Base-by-base conservation (phyloP, 2,888 invertebrate species). In the Cantharis lateralis region DNA sequence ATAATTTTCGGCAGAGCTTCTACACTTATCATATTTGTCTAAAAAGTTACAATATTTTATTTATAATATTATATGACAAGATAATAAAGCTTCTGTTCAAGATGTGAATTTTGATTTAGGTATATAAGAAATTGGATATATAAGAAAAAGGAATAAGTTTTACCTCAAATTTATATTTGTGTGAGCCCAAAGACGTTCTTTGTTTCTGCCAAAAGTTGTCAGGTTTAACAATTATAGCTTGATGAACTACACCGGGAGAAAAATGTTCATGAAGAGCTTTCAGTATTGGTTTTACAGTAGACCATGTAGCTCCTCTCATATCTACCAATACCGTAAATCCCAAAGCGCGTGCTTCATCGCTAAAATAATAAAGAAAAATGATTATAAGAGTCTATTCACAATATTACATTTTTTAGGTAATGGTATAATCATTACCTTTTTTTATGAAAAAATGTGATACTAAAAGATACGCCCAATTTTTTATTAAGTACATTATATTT, bases 161-260 rank as follows among this genome's bases (percentile, higher is more conserved):
- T 89, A 97, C 97, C 93, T 99, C 98, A 91, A 99, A 99, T 91
- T 98, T 98, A 91, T 98, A 99, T 91, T 98, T 99, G 89, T 98
- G 96, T 89, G 97, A 96, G 86, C 97, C 97, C 86, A 99, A 93
- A 82, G 97, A 97, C 84, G 98, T 98, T 87, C 98, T 94, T 90
- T 99, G 98, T 90, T 99, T 99, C 90, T 99, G 98, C 98, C 98
- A 98, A 91, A 99, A 99, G 88, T 98, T 98, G 87, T 99, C 99
- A 82, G 98, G 98, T 90, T 99, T 98, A 84, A 99, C 98, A 88
- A 99, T 97, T 87, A 96, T 96, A 83, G 97, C 98, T 88, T 95
- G 95, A 89, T 98, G 95, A 86, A 99, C 95, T 87, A 92, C 93
- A 81, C 93, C 93, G 84, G 96, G 95, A 84, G 97, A 94, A 89